A percentile compares a stretch with the other conserved stretches of the same genome.
These are phyloP conservation scores for Brotogeris chrysoptera DNA, from an alignment of 2,797 vertebrate species.

Conservation along the genomic window DNA sequence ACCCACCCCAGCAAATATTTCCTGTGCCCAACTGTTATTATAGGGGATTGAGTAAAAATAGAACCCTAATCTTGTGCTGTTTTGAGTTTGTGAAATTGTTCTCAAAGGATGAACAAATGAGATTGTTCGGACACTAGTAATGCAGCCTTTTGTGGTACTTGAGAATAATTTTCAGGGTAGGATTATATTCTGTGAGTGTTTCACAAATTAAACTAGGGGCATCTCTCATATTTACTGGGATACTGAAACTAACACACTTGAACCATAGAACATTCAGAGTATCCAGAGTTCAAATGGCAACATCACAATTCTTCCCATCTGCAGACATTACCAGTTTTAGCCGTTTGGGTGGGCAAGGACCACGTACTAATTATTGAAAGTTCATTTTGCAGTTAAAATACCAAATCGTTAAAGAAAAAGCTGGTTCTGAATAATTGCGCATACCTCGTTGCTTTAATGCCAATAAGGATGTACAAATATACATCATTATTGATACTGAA, in stretches of 20 bases:
- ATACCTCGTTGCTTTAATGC: not conserved
- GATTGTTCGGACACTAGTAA: not conserved
- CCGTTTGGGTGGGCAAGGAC: not conserved
- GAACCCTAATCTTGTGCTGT: not conserved
- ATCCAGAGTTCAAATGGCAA: not conserved
- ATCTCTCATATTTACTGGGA: not conserved
- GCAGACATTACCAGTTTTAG: not conserved
- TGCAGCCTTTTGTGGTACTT: not conserved
- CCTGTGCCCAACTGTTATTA: not conserved
- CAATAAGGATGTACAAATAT: not conserved
- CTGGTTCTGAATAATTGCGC: not conserved
- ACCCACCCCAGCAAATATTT: not conserved
- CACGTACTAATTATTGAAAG: not conserved
- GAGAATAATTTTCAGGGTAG: not conserved
- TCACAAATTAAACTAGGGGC: not conserved
- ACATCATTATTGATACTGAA: not conserved
- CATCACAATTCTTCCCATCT: not conserved
- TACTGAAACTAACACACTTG: not conserved
- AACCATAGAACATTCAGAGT: rapidly evolving
- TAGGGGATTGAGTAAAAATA: not conserved
- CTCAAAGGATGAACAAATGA: rapidly evolving
- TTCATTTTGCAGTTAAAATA: not conserved
- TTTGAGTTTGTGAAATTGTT: not conserved
- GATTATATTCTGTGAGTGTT: not conserved
- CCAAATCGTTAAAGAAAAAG: not conserved